Evolutionary conservation across 2,797 vertebrate species (phyloP).

Genomic region (Lepilemur ruficaudatus): DNA sequence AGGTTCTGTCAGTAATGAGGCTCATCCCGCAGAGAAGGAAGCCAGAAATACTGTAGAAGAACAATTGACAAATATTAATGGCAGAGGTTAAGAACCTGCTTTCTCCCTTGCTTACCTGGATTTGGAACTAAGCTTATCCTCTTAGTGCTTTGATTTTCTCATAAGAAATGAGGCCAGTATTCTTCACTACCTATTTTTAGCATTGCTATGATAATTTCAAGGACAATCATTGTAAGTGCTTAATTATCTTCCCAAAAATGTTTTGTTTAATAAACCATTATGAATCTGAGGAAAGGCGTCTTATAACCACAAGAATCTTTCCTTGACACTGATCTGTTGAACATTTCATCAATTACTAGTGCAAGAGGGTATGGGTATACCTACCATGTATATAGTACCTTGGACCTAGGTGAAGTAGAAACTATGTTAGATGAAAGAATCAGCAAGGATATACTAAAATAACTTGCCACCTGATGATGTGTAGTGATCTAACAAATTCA

Average conservation of each 20-base stretch:
- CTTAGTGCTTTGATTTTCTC: neutral
- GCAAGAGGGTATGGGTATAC: neutral
- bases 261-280: neutral
- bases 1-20: neutral
- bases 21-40: neutral
- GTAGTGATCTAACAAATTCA: neutral
- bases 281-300: neutral
- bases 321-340: neutral
- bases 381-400: neutral
- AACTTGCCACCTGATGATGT: neutral
- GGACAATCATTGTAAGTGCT: neutral
- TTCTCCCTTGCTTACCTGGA: neutral
- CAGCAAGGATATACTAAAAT: neutral
- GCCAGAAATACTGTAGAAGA: neutral
- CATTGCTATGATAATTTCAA: neutral
- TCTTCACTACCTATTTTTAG: neutral
- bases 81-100: neutral
- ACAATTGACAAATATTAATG: neutral
- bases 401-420: neutral
- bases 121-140: neutral
- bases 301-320: neutral
- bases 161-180: neutral
- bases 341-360: neutral
- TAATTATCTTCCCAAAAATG: neutral
- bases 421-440: neutral